Percentiles rank a stretch among this genome's conserved stretches.
Evolutionary conservation across 2,113 vertebrate genomes (phyloP).

Genomic region (Corvus hawaiiensis): DNA sequence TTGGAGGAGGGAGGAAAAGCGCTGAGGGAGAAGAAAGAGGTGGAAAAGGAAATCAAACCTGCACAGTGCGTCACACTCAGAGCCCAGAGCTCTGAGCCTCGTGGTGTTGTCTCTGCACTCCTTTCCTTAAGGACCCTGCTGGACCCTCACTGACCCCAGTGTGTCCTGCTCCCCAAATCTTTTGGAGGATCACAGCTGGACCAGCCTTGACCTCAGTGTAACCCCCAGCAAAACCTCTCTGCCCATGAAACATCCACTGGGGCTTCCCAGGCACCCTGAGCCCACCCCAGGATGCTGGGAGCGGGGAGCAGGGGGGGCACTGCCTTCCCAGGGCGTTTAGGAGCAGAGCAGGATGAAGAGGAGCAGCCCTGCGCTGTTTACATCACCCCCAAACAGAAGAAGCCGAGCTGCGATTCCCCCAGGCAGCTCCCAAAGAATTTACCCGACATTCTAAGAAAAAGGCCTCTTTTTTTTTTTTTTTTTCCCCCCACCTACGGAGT

Average conservation of each 20-base stretch:
- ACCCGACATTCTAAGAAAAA: not conserved
- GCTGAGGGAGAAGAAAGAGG: not conserved
- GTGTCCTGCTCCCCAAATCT: not conserved
- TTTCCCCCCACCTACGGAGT: slow-evolving; percentile 11
- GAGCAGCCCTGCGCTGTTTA: not conserved
- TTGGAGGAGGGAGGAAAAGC: not conserved
- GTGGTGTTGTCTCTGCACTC: rapidly evolving
- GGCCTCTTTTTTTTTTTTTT: not conserved
- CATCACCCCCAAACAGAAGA: not conserved
- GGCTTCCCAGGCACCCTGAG: not conserved
- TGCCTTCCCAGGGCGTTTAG: not conserved
- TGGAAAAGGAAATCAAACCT: not conserved
- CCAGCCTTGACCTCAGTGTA: not conserved
- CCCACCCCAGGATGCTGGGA: not conserved
- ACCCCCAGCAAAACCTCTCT: rapidly evolving
- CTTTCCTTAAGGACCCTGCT: not conserved
- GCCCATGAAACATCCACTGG: rapidly evolving
- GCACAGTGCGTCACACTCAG: not conserved
- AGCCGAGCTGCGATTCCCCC: not conserved
- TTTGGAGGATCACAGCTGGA: not conserved
- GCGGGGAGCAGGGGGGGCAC: not conserved
- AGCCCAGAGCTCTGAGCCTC: not conserved
- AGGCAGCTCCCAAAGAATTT: slow-evolving; percentile 12
- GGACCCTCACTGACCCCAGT: not conserved
- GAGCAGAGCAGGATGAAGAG: not conserved